Conservation (phyloP, 1,140 invertebrate genomes). For the Formica selysi region DNA sequence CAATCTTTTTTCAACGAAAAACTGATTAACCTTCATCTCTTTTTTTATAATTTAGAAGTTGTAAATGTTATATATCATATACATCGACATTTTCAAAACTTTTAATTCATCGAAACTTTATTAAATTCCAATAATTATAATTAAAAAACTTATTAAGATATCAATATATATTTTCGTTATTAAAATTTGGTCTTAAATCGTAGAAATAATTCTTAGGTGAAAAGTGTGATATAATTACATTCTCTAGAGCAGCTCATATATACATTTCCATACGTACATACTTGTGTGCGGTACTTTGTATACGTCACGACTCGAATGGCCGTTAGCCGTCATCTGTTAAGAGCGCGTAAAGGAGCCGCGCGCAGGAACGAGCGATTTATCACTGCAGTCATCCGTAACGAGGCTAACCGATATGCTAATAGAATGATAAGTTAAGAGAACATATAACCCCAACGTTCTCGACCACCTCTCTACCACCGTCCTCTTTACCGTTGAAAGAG, state of each 20-base stretch:
- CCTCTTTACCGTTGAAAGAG: slow-evolving; percentile 55
- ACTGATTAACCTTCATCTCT: background rate
- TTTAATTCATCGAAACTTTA: background rate
- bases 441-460: background rate
- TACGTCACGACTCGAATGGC: slow-evolving; percentile 42
- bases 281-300: slow-evolving; percentile 28
- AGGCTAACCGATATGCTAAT: slow-evolving; percentile 59
- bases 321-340: slow-evolving; percentile 60
- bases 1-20: background rate
- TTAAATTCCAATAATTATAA: background rate
- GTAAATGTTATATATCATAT: background rate
- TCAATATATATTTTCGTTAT: background rate
- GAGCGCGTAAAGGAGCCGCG: slow-evolving; percentile 57
- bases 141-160: background rate
- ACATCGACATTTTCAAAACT: background rate
- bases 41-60: background rate
- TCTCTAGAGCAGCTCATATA: background rate
- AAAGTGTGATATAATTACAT: background rate
- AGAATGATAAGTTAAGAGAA: slow-evolving; percentile 63
- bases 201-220: background rate
- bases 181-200: background rate
- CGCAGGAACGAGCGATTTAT: slow-evolving; percentile 55
- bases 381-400: slow-evolving; percentile 57
- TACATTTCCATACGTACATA: background rate
- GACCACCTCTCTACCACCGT: background rate